A percentile compares a stretch with the other conserved stretches of the same genome.
phyloP scores from a whole-genome alignment of 2,888 invertebrate species.

The Apodemia zela region DNA sequence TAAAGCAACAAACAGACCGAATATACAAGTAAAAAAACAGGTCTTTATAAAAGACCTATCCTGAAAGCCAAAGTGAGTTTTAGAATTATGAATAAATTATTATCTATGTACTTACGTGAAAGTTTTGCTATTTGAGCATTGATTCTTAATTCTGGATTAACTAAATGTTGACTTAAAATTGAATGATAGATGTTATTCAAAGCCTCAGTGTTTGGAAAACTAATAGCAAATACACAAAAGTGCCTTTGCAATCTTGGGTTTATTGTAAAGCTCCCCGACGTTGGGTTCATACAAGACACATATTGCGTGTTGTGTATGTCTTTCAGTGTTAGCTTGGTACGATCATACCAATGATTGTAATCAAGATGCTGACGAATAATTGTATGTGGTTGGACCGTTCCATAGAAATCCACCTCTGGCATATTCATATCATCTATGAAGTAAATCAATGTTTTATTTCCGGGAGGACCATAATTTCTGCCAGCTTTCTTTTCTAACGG shows the following conservation, averaged over 20 bases:
- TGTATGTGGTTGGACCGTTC: slow-evolving; percentile 98
- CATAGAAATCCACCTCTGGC: slow-evolving; percentile 94
- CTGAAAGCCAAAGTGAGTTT: no score
- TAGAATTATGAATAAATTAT: background rate
- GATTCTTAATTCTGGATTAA: slow-evolving; percentile 90
- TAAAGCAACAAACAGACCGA: no score
- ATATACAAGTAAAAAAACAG: no score
- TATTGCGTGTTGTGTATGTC: slow-evolving; percentile 98
- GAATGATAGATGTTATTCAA: slow-evolving; percentile 93
- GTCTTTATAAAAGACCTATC: no score
- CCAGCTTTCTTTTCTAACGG: slow-evolving; percentile 98
- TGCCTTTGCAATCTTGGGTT: slow-evolving; percentile 95
- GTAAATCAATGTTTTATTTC: slow-evolving; percentile 94
- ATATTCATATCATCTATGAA: slow-evolving; percentile 99
- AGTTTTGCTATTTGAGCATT: slow-evolving; percentile 84
- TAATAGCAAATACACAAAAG: slow-evolving; percentile 93
- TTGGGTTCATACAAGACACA: slow-evolving; percentile 98
- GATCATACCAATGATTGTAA: slow-evolving; percentile 95
- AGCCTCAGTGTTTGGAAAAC: slow-evolving; percentile 90
- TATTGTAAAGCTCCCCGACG: slow-evolving; percentile 97
- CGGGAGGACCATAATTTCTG: slow-evolving; percentile 96
- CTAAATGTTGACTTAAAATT: slow-evolving; percentile 92
- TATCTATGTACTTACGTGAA: slow-evolving; percentile 60
- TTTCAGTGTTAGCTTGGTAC: slow-evolving; percentile 92
- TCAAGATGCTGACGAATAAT: slow-evolving; percentile 97